Evolutionary conservation across 2,113 vertebrate genomes (phyloP), one percentile per base, ranked within the genome.

Genomic region (Ophiodon elongatus): DNA sequence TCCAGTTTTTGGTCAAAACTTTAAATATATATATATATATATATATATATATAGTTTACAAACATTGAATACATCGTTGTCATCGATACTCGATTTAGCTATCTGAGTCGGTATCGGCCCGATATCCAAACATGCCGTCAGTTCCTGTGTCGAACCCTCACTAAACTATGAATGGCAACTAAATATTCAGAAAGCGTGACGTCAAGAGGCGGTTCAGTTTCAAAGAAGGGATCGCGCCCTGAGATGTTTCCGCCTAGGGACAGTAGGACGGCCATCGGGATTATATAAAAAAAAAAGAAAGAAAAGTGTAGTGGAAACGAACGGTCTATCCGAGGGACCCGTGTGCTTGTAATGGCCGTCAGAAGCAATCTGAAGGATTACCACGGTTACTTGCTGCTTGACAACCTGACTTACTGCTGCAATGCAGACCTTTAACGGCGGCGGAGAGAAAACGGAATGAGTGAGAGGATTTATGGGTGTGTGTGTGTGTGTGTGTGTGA

Each of bases 351-450:
- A 56, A 69, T 54, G 71, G 56, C 62, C 37, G 10, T 82, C 71
- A 78, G 73, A 43, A 54, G 69, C 64, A 54, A 60, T 71, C 57
- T 41, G 67, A 82, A 64, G 76, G 79, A 76, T 82, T 73, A 77
- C 25, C 47, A 59, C 41, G 59, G 27, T 45, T 50, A 41, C 43
- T 78, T 23, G 27, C 31, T 56, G 73, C 56, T 75, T 79, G 75
- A 85, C 76, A 86, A 41, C 62, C 25, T 79, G 72, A 82, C 72
- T 82, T 68, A 33, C 37, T 85, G 74, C 84, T 90, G 83, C 88
- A 89, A 59, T 85, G 86, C 83, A 86, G 88, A 62, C 33, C 68
- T 56, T 10, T 54, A 43, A 39, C 8, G 0, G 74, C 35, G 19
- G 39, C 3, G 59, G 66, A 66, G 54, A 75, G 65, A 82, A 78